A percentile compares a stretch with the other conserved stretches of the same genome.
phyloP scores from a whole-genome alignment of 2,113 vertebrate genomes.

The Rhadina sibilatrix region DNA sequence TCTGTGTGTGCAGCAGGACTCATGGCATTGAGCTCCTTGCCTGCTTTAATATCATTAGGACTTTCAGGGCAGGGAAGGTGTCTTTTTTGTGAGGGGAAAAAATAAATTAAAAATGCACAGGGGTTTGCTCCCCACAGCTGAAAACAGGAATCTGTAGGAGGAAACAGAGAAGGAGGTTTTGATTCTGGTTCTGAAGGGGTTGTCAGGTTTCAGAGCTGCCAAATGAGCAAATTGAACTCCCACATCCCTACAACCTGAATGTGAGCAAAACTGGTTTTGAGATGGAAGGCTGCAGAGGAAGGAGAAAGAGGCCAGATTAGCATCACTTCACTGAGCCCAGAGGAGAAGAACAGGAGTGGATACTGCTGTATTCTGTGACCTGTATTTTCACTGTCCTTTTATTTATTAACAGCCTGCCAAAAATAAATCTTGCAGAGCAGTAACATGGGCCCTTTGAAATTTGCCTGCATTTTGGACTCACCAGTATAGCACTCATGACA shows the following conservation, averaged over 20 bases:
- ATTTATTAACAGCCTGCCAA: constrained; percentile 62
- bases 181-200: background rate
- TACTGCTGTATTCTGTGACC: constrained; percentile 23
- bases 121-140: background rate
- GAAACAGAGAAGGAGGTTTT: background rate
- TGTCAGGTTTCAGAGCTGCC: background rate
- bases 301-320: background rate
- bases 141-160: background rate
- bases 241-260: background rate
- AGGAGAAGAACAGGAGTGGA: background rate
- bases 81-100: background rate
- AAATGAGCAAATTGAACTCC: background rate
- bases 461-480: background rate
- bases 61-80: background rate
- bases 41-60: background rate
- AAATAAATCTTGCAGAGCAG: constrained; percentile 52
- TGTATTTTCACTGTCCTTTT: constrained; percentile 45
- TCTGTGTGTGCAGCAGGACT: background rate
- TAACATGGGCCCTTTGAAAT: constrained; percentile 1
- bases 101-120: background rate
- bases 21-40: background rate
- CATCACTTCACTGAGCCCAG: constrained; percentile 13
- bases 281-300: background rate
- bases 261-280: background rate
- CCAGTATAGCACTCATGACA: background rate